Base-by-base conservation (phyloP, 2,888 invertebrate species). In the Erebia palarica region DNA sequence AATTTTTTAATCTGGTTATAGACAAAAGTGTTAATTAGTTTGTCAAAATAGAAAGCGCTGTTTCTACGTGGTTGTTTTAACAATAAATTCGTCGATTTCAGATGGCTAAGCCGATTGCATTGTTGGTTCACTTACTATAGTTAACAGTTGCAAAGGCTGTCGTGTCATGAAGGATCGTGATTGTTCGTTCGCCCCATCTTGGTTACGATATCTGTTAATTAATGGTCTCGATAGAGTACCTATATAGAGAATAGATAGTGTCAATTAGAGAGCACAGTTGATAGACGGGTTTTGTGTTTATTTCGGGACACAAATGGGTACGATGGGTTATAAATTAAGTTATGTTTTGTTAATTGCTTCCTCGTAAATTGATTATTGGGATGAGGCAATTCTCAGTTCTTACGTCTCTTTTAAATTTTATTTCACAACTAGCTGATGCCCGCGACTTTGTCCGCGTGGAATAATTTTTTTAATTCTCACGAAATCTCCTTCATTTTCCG, bases 201-300 rank as follows among this genome's bases (percentile, higher is more conserved):
- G 74, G 79, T 79, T 77, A 78, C 80, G 80, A 81, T 85, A 80
- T 85, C 82, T 85, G 84, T 89, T 90, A 89, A 90, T 90, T 89
- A 86, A 84, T 82, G 82, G 81, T 81, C 80, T 81, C 80, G 82
- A 86, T 85, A 84, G 85, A 86, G 81, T 44, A 27, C 82, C 82
- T 86, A 85, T 51, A 85, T 64, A 85, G 84, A 74, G 81, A 80
- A 78, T 16, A 82, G 87, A 90, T 88, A 87, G 87, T 87, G 86
- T 88, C 89, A 90, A 89, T 91, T 90, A 89, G 84, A 79, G 82
- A 76, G 60, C 64, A 65, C 51, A 66, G 65, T 75, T 76, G 78
- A 81, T 79, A 80, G 75, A 51, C 76, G 78, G 77, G 79, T 78
- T 80, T 83, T 66, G 18, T 86, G 81, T 86, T 85, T 84, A 81